phyloP scores from a whole-genome alignment of 2,888 invertebrate species.

The Drosophila setosimentum region DNA sequence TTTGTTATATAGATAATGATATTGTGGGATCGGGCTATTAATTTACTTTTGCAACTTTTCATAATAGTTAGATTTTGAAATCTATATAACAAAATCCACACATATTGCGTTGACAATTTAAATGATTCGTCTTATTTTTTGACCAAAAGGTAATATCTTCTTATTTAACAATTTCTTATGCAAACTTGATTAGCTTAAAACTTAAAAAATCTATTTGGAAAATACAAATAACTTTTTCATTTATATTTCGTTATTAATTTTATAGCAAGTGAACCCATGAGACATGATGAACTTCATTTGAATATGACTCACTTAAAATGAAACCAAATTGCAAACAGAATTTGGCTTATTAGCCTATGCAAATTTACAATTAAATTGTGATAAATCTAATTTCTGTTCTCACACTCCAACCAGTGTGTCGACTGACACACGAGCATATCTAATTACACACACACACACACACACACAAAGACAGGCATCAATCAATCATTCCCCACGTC shows the following conservation, averaged over 20 bases:
- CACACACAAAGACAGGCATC: slow-evolving; percentile 46
- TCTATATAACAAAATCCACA: background rate
- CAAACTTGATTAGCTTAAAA: background rate
- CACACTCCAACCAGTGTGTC: slow-evolving; percentile 48
- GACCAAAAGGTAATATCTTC: background rate
- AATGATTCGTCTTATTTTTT: background rate
- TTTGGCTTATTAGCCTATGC: slow-evolving; percentile 27
- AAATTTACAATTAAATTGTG: slow-evolving; percentile 43
- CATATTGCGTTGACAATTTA: background rate
- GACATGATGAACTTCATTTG: slow-evolving; percentile 1
- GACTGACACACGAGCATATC: slow-evolving; percentile 47
- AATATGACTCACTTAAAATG: slow-evolving; percentile 5
- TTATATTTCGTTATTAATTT: background rate
- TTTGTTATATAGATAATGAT: too few species aligned
- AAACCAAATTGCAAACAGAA: slow-evolving; percentile 28
- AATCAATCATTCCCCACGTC: slow-evolving; percentile 75
- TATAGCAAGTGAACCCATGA: background rate
- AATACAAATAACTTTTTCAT: background rate
- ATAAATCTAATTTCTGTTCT: slow-evolving; percentile 6
- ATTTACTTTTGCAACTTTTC: background rate
- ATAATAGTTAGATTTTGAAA: background rate
- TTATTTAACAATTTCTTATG: background rate
- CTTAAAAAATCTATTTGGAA: background rate
- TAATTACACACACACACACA: slow-evolving; percentile 47
- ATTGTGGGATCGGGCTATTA: too few species aligned